Evolutionary conservation across 64 coral and sea anemone genomes (phyloP), one percentile per base, ranked within the genome.

Genomic region (Platygyra sinensis): DNA sequence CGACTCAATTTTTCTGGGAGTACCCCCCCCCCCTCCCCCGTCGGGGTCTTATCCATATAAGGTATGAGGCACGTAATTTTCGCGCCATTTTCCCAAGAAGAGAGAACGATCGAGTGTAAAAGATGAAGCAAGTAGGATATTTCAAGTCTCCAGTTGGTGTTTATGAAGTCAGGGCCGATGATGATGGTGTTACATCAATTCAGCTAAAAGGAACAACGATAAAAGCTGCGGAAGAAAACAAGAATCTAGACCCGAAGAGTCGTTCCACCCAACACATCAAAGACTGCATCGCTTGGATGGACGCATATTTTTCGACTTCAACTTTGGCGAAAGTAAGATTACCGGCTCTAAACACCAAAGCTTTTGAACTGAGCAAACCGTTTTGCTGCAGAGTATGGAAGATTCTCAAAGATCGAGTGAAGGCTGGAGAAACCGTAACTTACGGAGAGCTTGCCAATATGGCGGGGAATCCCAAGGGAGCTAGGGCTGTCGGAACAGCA

Each of bases 381-480:
- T 98, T 98, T 86, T 92, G 89, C 72, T 80, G 93, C 12, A 93
- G 93, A 67, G 94, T 98, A 11, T 98, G 96, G 96, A 22, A 91
- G 36, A 80, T 93, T 4, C 62, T 98, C 31, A 85, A 64, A 67
- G 91, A 98, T 52, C 80, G 82, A 27, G 83, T 98, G 2, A 60
- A 57, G 18, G 83, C 94, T 72, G 96, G 96, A 16, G 64, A 92
- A 19, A 89, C 88, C 3, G 77, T 98, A 9, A 98, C 88, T 49
- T 98, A 95, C 62, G 94, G 96, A 54, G 90, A 95, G 7, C 86
- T 98, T 51, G 96, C 96, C 50, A 93, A 90, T 59, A 75, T 98
- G 62, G 88, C 88, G 57, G 96, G 96, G n/a, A 98, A 78, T 74
- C 90, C 90, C 2, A 93, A 90, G 32, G 96, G 82, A 14, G 93